phyloP scores from a whole-genome alignment of 2,888 invertebrate species.

The Spilosoma lubricipeda region DNA sequence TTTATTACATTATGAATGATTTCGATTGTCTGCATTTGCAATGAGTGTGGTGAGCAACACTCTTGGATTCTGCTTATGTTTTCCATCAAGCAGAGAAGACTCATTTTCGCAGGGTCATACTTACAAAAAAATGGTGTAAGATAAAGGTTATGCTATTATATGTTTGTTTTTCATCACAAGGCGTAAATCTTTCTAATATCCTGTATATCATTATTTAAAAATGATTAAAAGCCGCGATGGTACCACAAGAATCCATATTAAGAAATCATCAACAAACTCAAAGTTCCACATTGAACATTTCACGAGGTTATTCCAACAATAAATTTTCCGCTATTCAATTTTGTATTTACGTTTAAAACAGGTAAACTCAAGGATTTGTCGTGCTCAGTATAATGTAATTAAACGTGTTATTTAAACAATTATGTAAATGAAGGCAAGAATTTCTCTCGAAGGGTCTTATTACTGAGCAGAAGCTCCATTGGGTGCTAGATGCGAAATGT shows the following conservation, averaged over 20 bases:
- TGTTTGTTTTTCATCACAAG: not conserved
- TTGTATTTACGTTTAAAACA: constrained; percentile 57
- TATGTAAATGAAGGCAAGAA: constrained; percentile 68
- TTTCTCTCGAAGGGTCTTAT: constrained; percentile 66
- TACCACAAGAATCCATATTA: not conserved
- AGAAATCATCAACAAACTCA: constrained; percentile 16
- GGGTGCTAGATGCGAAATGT: constrained; percentile 20
- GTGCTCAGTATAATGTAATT: constrained; percentile 64
- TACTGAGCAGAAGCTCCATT: constrained; percentile 59
- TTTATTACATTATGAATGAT: too few relatives aligned
- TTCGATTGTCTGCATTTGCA: too few relatives aligned
- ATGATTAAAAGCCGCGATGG: not conserved
- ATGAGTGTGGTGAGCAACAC: too few relatives aligned
- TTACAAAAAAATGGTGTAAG: too few relatives aligned
- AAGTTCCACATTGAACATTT: constrained; percentile 31
- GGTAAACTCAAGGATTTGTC: constrained; percentile 63
- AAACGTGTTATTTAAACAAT: constrained; percentile 74
- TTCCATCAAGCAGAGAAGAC: too few relatives aligned
- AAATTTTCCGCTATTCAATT: constrained; percentile 50
- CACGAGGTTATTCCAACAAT: constrained; percentile 33
- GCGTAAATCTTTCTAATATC: not conserved
- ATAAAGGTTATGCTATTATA: too few relatives aligned
- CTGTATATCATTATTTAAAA: not conserved
- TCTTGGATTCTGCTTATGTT: too few relatives aligned
- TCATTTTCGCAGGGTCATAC: too few relatives aligned